Conservation (phyloP, 2,888 invertebrate species). For the Cistogaster globosa region DNA sequence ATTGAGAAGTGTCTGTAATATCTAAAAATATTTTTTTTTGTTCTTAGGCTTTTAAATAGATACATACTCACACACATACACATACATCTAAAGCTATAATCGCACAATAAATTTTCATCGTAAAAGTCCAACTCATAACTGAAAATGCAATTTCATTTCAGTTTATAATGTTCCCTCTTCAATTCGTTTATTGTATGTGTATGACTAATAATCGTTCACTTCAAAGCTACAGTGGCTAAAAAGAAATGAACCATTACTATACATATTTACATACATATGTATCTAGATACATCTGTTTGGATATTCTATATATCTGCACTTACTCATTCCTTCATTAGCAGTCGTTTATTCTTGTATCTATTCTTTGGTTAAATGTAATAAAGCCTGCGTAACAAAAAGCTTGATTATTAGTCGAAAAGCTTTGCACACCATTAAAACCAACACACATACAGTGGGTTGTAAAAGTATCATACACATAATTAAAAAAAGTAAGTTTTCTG, state of each 20-base stretch:
- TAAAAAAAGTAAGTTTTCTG: too few species aligned
- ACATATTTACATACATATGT: background rate
- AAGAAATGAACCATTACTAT: constrained; percentile 12
- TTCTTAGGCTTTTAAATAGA: constrained; percentile 31
- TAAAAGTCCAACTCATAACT: constrained; percentile 65
- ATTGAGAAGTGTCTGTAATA: constrained; percentile 68
- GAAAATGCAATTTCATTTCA: constrained; percentile 68
- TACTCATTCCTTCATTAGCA: constrained; percentile 65
- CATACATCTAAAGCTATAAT: constrained; percentile 21
- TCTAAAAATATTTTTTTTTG: constrained; percentile 49
- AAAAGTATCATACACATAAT: background rate
- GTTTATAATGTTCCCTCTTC: constrained; percentile 61
- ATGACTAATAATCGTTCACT: constrained; percentile 70
- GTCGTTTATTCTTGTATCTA: constrained; percentile 54
- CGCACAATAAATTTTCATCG: constrained; percentile 65
- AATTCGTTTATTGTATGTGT: constrained; percentile 57
- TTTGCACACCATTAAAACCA: constrained; percentile 61
- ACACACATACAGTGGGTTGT: constrained; percentile 18
- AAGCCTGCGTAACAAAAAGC: constrained; percentile 69
- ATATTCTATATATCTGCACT: constrained; percentile 52
- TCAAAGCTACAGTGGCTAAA: constrained; percentile 67
- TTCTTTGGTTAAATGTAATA: constrained; percentile 66
- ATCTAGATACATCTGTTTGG: constrained; percentile 15
- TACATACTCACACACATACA: constrained; percentile 16
- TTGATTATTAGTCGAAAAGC: constrained; percentile 69